Evolutionary conservation across 1,140 invertebrate species (phyloP), one percentile per base, ranked within the genome.

Genomic region (Artemia franciscana): DNA sequence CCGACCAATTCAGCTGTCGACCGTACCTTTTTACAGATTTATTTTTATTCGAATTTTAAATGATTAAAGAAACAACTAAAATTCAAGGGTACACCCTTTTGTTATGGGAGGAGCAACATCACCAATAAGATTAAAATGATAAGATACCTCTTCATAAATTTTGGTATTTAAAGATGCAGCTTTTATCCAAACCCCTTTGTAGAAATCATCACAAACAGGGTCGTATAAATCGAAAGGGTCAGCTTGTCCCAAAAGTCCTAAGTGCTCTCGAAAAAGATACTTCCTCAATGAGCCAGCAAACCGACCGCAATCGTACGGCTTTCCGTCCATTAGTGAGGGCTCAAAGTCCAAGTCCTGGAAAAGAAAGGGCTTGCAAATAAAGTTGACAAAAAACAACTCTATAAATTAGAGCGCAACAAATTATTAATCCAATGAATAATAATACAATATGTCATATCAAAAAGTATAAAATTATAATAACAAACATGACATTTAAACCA

Each of bases 241-340:
- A 73, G 75, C 15, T 79, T 78, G 68, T 72, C 74, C 68, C 25
- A 77, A 66, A 0, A 78, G 68, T 2, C 78, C 87, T 26, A 98
- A 77, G 75, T 97, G 93, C 73, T 98, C 93, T 65, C 83, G 79
- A 72, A 98, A 94, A 23, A 97, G 72, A 56, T 84, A 81, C 70
- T 84, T 85, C 59, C 93, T 74, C 21, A 98, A 75, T 3, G 82
- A 82, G 0, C 87, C 85, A 0, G 86, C 89, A 74, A 88, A 93
- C 66, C 80, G 80, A 3, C 93, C 93, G 66, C 82, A 85, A 58
- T 82, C 78, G 75, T 84, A 89, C 9, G 81, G 73, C 60, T 81
- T 75, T 0, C 84, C 85, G 72, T 90, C 85, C 84, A 92, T 90
- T 25, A 74, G 70, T 5, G 85, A 82, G 60, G 85, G 79, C 25